Evolutionary conservation across 2,888 invertebrate genomes (phyloP).

Genomic region (Diarsia mendica): DNA sequence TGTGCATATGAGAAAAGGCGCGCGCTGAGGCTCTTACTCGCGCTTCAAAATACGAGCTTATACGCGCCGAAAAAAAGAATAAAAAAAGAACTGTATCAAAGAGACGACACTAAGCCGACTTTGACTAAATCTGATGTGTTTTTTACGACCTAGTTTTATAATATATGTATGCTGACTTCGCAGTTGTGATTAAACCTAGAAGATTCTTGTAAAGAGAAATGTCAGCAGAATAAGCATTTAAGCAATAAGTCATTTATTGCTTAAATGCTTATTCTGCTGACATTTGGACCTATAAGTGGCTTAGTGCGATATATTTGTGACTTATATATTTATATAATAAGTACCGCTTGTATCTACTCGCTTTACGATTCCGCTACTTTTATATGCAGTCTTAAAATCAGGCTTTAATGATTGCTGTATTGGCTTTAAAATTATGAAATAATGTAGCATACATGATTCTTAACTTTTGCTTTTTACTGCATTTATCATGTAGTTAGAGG

Average conservation of each 20-base stretch:
- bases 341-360: constrained; percentile 7
- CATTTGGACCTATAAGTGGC: background rate
- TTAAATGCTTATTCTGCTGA: constrained; percentile 15
- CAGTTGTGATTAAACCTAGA: constrained; percentile 12
- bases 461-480: background rate
- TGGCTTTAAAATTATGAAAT: too few relatives aligned
- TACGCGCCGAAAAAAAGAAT: background rate
- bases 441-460: too few relatives aligned
- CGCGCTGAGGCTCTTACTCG: too few relatives aligned
- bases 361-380: background rate
- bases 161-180: constrained; percentile 23
- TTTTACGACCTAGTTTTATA: background rate
- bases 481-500: background rate
- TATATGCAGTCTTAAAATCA: background rate
- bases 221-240: too few relatives aligned
- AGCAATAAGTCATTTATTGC: too few relatives aligned
- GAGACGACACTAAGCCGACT: background rate
- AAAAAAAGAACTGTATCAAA: background rate
- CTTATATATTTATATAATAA: background rate
- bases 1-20: too few relatives aligned
- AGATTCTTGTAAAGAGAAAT: background rate
- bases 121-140: background rate
- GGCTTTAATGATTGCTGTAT: background rate
- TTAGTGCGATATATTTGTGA: constrained; percentile 20
- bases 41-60: background rate